A percentile compares a stretch with the other conserved stretches of the same genome.
These are phyloP conservation scores for Tenthredo amoena DNA, from an alignment of 2,888 invertebrate species.

Conservation along the genomic window DNA sequence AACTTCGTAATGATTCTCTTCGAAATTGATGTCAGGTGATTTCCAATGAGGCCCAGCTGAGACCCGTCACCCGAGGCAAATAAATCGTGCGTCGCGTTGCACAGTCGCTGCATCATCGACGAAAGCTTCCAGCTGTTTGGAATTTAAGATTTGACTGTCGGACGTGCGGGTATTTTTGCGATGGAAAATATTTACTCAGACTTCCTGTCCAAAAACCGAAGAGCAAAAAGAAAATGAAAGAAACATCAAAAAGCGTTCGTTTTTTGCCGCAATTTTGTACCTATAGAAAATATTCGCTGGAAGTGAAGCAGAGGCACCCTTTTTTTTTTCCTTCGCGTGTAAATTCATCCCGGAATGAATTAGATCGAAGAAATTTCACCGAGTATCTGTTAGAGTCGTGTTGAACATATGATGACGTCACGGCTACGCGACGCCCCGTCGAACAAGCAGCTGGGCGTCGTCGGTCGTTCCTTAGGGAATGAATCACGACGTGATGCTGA, in stretches of 20 bases:
- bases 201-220: not conserved
- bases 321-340: not conserved
- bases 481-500: constrained; percentile 26
- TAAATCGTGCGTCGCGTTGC: not conserved
- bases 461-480: constrained; percentile 13
- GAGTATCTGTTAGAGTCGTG: not conserved
- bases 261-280: not conserved
- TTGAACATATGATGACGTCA: not conserved
- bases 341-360: not conserved
- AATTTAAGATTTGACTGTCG: not conserved
- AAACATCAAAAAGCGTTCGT: not conserved
- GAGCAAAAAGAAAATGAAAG: not conserved
- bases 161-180: not conserved
- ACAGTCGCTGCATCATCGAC: not conserved
- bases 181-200: not conserved
- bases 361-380: not conserved
- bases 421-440: not conserved
- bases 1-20: not conserved
- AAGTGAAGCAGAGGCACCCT: not conserved
- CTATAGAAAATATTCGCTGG: not conserved
- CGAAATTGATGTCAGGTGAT: not conserved
- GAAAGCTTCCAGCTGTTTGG: not conserved
- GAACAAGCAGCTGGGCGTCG: constrained; percentile 18
- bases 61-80: constrained; percentile 1
- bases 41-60: not conserved